phyloP scores from a whole-genome alignment of 2,113 vertebrate genomes.

The Gadus chalcogrammus region DNA sequence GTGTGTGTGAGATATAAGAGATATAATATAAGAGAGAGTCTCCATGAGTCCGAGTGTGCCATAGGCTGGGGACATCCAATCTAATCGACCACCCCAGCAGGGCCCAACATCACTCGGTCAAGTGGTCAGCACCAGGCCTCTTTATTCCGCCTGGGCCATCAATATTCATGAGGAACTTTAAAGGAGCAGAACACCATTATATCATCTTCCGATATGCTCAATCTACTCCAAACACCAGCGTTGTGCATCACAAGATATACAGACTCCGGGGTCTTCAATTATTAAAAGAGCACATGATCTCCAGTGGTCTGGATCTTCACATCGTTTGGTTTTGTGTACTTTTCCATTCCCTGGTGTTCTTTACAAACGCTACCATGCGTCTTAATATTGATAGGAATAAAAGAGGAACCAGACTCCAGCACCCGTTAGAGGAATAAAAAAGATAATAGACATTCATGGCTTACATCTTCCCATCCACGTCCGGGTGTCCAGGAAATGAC shows the following conservation, averaged over 20 bases:
- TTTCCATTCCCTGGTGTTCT: conserved; percentile 17
- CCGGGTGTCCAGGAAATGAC: conserved; percentile 90
- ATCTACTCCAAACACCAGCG: conserved; percentile 18
- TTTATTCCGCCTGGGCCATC: conserved; percentile 36
- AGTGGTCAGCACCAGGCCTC: conserved; percentile 36
- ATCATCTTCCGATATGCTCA: conserved; percentile 24
- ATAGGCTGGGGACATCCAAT: conserved; percentile 2
- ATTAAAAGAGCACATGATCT: too few species aligned
- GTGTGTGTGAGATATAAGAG: background rate
- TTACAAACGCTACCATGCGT: background rate
- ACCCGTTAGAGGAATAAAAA: too few species aligned
- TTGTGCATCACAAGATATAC: conserved; percentile 24
- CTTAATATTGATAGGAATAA: background rate
- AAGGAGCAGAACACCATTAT: conserved; percentile 36
- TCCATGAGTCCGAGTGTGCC: background rate
- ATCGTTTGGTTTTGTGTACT: too few species aligned
- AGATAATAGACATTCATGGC: conserved; percentile 27
- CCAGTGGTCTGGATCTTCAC: too few species aligned
- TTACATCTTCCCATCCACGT: conserved; percentile 93
- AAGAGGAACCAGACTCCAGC: background rate
- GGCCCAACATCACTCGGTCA: conserved; percentile 29
- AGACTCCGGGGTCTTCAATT: conserved; percentile 9
- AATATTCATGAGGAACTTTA: conserved; percentile 45
- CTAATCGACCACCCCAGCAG: background rate
- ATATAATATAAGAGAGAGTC: background rate